Evolutionary conservation across 2,797 vertebrate species (phyloP).

Genomic region (Danio jaintianensis): DNA sequence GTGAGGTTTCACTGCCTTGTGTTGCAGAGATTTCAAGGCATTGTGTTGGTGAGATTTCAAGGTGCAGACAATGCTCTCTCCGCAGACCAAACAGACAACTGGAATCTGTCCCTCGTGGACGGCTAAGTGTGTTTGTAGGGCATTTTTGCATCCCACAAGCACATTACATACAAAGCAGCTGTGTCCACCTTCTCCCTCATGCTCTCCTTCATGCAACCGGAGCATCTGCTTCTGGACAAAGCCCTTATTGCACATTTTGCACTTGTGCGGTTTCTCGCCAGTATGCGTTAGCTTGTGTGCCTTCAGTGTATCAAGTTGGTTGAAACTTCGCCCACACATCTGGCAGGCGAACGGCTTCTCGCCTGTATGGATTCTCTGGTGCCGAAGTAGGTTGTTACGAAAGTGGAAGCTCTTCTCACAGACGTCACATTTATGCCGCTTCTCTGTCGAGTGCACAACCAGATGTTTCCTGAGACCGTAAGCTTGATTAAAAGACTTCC

Average conservation of each 20-base stretch:
- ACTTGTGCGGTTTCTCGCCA: conserved; percentile 80
- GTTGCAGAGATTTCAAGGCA: conserved; percentile 74
- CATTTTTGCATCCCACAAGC: conserved; percentile 61
- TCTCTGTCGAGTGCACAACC: conserved; percentile 79
- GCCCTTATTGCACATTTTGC: conserved; percentile 77
- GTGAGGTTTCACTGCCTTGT: conserved; percentile 73
- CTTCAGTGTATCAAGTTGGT: conserved; percentile 81
- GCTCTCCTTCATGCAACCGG: conserved; percentile 75
- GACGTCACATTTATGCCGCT: conserved; percentile 74
- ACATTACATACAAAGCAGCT: conserved; percentile 71
- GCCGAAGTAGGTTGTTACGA: conserved; percentile 80
- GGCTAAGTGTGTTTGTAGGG: conserved; percentile 69
- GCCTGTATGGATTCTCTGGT: conserved; percentile 85
- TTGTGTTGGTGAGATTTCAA: conserved; percentile 76
- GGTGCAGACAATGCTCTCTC: conserved; percentile 64
- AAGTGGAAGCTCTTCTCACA: conserved; percentile 83
- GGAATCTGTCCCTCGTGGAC: conserved; percentile 63
- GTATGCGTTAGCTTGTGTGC: conserved; percentile 82
- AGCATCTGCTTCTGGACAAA: conserved; percentile 79
- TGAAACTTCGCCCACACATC: conserved; percentile 82
- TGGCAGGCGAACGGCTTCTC: conserved; percentile 82
- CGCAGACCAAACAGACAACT: conserved; percentile 67
- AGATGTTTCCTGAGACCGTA: conserved; percentile 80
- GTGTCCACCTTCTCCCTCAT: conserved; percentile 61
- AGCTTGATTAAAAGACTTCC: conserved; percentile 78